A percentile compares a stretch with the other conserved stretches of the same genome.
phyloP scores from a whole-genome alignment of 2,797 vertebrate species.

The Hemibagrus guttatus region DNA sequence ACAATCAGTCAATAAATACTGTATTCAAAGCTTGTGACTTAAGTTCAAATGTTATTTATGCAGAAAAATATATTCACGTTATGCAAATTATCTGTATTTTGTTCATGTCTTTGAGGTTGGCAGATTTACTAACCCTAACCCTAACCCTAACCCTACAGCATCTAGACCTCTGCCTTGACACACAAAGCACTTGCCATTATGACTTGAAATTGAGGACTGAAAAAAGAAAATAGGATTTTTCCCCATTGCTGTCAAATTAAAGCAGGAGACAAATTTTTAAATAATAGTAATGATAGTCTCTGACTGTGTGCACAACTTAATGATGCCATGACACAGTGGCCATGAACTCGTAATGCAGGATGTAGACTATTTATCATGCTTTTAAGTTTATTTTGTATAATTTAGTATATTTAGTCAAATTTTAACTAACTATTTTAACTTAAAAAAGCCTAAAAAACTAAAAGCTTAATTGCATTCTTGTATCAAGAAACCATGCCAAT shows the following conservation, averaged over 20 bases:
- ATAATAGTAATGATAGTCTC: too few species aligned
- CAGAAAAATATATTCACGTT: not conserved
- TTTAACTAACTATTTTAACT: too few species aligned
- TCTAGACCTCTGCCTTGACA: not conserved
- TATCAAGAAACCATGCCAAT: not conserved
- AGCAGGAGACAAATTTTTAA: not conserved
- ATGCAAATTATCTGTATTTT: not conserved
- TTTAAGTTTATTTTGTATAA: not conserved
- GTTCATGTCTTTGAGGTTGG: not conserved
- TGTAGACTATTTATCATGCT: not conserved
- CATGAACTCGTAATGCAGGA: not conserved
- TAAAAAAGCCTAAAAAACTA: not conserved
- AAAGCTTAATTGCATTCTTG: not conserved
- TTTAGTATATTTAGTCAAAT: not conserved
- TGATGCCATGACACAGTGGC: not conserved
- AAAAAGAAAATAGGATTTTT: not conserved
- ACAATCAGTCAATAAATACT: not conserved
- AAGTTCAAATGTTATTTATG: not conserved
- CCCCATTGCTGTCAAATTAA: not conserved
- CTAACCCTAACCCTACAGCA: too few species aligned
- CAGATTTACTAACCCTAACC: not conserved
- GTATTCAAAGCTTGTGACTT: not conserved
- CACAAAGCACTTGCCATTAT: not conserved
- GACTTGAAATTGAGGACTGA: not conserved
- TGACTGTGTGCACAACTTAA: not conserved